These are phyloP conservation scores for Cyprinodon brontotheroides DNA, from an alignment of 2,113 vertebrate species.

Conservation along the genomic window DNA sequence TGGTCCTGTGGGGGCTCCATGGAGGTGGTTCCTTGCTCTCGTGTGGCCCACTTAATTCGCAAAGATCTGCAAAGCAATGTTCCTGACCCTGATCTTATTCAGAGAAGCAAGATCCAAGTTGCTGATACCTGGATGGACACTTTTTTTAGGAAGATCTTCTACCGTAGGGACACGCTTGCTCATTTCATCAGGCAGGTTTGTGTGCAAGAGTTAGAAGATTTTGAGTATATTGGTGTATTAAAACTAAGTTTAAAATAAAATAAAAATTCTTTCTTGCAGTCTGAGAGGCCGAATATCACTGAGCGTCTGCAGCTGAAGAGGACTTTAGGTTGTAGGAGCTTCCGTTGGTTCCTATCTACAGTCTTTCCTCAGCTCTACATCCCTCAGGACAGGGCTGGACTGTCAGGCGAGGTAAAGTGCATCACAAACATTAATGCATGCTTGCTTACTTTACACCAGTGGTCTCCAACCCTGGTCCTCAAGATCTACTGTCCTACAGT, in stretches of 20 bases:
- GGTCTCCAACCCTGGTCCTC: too few species aligned
- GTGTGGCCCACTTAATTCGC: slow-evolving; percentile 84
- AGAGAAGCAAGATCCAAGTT: slow-evolving; percentile 85
- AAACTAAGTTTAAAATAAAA: neutral
- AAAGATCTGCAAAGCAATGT: slow-evolving; percentile 53
- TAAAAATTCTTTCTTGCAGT: slow-evolving; percentile 60
- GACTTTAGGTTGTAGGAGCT: slow-evolving; percentile 83
- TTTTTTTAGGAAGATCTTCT: slow-evolving; percentile 85
- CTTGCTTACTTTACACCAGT: slow-evolving; percentile 1
- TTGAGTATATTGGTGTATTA: neutral
- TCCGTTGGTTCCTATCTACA: slow-evolving; percentile 89
- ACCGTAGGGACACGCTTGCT: slow-evolving; percentile 81
- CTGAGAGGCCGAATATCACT: slow-evolving; percentile 80
- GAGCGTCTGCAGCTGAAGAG: slow-evolving; percentile 83
- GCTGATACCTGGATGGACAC: slow-evolving; percentile 88
- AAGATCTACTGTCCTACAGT: too few species aligned
- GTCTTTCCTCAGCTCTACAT: slow-evolving; percentile 84
- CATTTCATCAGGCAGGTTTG: slow-evolving; percentile 86
- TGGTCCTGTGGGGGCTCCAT: slow-evolving; percentile 90
- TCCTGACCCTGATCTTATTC: slow-evolving; percentile 76
- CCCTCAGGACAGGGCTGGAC: slow-evolving; percentile 68
- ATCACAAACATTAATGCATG: too few species aligned
- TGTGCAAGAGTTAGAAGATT: slow-evolving; percentile 7
- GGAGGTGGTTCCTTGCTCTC: slow-evolving; percentile 90
- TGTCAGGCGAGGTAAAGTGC: slow-evolving; percentile 84